These are phyloP conservation scores for Phrynosoma platyrhinos DNA, from an alignment of 2,113 vertebrate genomes.

Conservation along the genomic window DNA sequence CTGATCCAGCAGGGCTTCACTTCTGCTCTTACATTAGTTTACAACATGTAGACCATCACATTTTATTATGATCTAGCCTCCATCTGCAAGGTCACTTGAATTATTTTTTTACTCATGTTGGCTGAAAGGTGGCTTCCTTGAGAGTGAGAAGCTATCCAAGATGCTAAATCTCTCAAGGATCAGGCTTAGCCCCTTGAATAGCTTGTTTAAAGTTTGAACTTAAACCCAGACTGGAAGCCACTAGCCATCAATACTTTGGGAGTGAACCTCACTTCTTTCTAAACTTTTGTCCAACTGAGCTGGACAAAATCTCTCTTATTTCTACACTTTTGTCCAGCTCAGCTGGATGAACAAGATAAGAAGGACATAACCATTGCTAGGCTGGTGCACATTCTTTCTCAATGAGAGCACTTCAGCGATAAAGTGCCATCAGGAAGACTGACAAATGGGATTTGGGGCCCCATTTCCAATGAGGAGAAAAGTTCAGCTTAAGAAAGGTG, in stretches of 20 bases:
- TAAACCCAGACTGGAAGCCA: too few relatives aligned
- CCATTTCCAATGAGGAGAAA: neutral
- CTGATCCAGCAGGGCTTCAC: too few relatives aligned
- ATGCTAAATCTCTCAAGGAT: too few relatives aligned
- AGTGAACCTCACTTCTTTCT: too few relatives aligned
- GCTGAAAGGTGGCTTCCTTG: too few relatives aligned
- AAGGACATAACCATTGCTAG: neutral
- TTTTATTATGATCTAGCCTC: neutral
- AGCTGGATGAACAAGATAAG: neutral
- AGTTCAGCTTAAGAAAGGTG: neutral
- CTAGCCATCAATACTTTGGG: too few relatives aligned
- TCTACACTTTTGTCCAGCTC: neutral
- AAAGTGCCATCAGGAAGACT: neutral
- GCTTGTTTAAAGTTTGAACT: too few relatives aligned
- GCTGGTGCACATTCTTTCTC: neutral
- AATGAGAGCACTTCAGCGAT: neutral
- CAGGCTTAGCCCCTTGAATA: too few relatives aligned
- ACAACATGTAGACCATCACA: neutral
- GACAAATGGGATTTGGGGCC: neutral
- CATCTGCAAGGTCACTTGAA: neutral
- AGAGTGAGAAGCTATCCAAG: too few relatives aligned
- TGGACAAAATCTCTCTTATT: too few relatives aligned
- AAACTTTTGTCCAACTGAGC: too few relatives aligned
- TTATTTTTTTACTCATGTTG: neutral
- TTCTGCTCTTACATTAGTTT: neutral